Base-by-base conservation (phyloP, 2,797 vertebrate genomes). In the Malurus splendens region DNA sequence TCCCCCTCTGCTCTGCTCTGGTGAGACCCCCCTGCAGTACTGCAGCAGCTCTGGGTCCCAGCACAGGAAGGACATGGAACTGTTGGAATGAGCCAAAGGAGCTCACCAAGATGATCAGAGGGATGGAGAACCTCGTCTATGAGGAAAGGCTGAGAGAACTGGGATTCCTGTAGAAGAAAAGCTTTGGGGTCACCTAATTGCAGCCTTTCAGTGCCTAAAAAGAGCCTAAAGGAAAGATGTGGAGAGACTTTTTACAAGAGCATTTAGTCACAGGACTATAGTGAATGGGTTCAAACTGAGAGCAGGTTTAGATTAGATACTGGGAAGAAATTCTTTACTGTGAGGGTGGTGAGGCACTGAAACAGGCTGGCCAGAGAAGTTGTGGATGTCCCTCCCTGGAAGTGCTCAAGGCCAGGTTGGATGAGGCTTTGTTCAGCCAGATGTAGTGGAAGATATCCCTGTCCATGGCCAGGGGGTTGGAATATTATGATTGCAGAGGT, bases 41-140 rank as follows among this genome's bases (percentile, higher is more conserved):
- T 52, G 39, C 60, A 39, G 18, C 74, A 45, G 59, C 38, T 8
- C 74, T 59, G 66, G 51, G 4, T 9, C 5, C 39, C 52, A 59
- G 52, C 22, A 27, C 22, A 39, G 39, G 14, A n/a, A 27, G 6
- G 20, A 59, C 45, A 59, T 2, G 8, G 20, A 47, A 7, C 18
- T 66, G 60, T 2, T 19, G 12, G 25, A 59, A 20, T 0, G 1
- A 66, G 30, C 20, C 60, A 66, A 41, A 47, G 1, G 3, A 67
- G 28, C 8, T 3, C 33, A 36, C 25, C 3, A 47, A 47, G 47
- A 23, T 36, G 7, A 36, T 12, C 33, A 54, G 54, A 73, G 22
- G 41, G 36, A 48, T 24, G 36, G 9, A 67, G 11, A 4, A 67
- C 0, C 13, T 66, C 12, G n/a, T 1, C 18, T 47, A 6, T 0